These are phyloP conservation scores for Neocrepidodera transversa DNA, from an alignment of 2,888 invertebrate species.

Conservation along the genomic window DNA sequence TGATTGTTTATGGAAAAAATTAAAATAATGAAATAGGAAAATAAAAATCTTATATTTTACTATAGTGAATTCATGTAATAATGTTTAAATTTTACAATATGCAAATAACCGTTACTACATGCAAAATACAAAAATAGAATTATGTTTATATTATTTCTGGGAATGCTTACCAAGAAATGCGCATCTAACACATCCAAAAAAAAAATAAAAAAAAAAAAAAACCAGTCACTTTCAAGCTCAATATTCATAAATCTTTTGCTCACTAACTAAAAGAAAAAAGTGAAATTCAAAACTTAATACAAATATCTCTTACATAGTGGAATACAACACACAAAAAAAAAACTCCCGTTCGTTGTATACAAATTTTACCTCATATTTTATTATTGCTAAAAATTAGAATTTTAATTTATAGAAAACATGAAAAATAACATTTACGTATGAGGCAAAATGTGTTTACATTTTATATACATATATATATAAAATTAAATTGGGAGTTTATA, in stretches of 20 bases:
- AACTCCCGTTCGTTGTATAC: background rate
- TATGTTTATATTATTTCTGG: slow-evolving; percentile 31
- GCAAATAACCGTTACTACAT: slow-evolving; percentile 34
- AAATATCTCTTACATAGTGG: slow-evolving; percentile 21
- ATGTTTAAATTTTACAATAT: slow-evolving; percentile 28
- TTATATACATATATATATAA: no score
- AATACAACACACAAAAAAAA: slow-evolving; percentile 20
- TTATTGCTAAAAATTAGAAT: no score
- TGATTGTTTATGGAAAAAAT: no score
- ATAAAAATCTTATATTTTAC: no score
- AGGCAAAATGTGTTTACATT: no score
- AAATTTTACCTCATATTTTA: background rate
- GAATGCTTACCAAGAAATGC: slow-evolving; percentile 36
- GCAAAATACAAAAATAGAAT: slow-evolving; percentile 40
- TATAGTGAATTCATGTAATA: slow-evolving; percentile 27
- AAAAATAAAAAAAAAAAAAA: no score
- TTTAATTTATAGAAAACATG: no score
- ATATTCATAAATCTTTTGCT: slow-evolving; percentile 20
- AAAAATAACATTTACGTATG: no score
- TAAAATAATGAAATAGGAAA: no score
- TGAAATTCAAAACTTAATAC: slow-evolving; percentile 9
- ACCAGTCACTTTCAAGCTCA: slow-evolving; percentile 30
- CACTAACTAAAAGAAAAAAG: slow-evolving; percentile 16
- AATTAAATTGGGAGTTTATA: no score
- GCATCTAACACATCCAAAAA: slow-evolving; percentile 30